Base-by-base conservation (phyloP, 1,140 invertebrate genomes). In the Diachasma alloeum region DNA sequence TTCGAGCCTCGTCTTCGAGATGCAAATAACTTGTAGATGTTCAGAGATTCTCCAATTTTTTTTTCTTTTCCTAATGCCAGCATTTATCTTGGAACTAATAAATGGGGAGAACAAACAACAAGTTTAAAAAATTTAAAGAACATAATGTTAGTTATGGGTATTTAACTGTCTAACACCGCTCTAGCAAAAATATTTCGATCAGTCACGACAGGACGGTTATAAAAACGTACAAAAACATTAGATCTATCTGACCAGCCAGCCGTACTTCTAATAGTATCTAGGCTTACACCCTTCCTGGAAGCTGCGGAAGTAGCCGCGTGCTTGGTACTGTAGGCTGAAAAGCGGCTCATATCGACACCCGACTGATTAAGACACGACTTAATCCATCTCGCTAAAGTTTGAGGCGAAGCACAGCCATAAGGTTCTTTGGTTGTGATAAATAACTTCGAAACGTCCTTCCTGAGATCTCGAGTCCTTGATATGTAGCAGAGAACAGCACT, bases 301-400 rank as follows among this genome's bases (percentile, higher is more conserved):
- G 70, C 70, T 2, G 42, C 42, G 3, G 44, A 72, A 11, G 48
- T 46, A n/a, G 42, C 44, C 13, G 44, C 70, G 36, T 72, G 70
- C 13, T 53, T 72, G 9, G 42, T 13, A 9, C 44, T 53, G 48
- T 72, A 72, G 26, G 70, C 70, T 48, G 46, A 24, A n/a, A 72
- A 72, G 44, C 70, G 22, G 70, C n/a, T n/a, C n/a, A n/a, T n/a
- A n/a, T n/a, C n/a, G n/a, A n/a, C n/a, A n/a, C n/a, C n/a, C n/a
- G n/a, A 17, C 53, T 72, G 44, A 9, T 22, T n/a, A 11, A 72
- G 26, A 22, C 24, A 10, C 8, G 19, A 26, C 15, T 72, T 53
- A n/a, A 72, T 72, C 42, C 70, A 72, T 24, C 48, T 44, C 26
- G 42, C 70, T 31, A 72, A 48, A 5, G 70, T 53, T 17, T 72